Evolutionary conservation across 2,113 vertebrate genomes (phyloP).

Genomic region (Thymallus thymallus): DNA sequence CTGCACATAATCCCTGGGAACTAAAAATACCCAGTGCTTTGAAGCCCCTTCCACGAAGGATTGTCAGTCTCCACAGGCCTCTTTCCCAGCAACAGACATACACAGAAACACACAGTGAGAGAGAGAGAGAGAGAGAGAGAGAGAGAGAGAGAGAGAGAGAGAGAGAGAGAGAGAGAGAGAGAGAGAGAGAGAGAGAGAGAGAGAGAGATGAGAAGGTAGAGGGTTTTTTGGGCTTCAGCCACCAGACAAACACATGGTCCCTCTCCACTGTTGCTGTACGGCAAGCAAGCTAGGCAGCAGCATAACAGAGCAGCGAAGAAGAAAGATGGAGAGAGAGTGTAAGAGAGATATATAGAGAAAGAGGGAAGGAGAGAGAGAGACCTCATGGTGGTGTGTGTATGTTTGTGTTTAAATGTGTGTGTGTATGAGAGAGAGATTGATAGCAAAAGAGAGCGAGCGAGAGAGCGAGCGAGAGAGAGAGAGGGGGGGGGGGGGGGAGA

Average conservation of each 20-base stretch:
- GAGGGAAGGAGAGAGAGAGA: not conserved
- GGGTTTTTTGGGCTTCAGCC: not conserved
- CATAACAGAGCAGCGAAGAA: not conserved
- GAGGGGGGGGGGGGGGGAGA: not conserved
- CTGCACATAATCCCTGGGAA: constrained; percentile 66
- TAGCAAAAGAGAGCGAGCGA: not conserved
- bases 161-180: not conserved
- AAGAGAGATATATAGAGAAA: not conserved
- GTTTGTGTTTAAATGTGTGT: too few species aligned
- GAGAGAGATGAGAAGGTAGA: not conserved
- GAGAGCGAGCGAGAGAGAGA: not conserved
- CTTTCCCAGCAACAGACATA: constrained; percentile 52
- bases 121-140: too few species aligned
- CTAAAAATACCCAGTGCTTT: constrained; percentile 70
- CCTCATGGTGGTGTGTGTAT: not conserved
- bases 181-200: not conserved
- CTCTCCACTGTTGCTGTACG: constrained; percentile 37
- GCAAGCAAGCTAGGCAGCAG: constrained; percentile 25
- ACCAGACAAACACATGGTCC: constrained; percentile 20
- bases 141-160: too few species aligned
- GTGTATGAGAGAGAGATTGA: too few species aligned
- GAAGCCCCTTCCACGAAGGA: constrained; percentile 47
- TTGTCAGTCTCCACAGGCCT: constrained; percentile 42
- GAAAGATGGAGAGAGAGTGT: constrained; percentile 11
- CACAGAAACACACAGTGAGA: not conserved